Conservation (phyloP, 2,113 vertebrate species). For the Cyprinodon variegatus region DNA sequence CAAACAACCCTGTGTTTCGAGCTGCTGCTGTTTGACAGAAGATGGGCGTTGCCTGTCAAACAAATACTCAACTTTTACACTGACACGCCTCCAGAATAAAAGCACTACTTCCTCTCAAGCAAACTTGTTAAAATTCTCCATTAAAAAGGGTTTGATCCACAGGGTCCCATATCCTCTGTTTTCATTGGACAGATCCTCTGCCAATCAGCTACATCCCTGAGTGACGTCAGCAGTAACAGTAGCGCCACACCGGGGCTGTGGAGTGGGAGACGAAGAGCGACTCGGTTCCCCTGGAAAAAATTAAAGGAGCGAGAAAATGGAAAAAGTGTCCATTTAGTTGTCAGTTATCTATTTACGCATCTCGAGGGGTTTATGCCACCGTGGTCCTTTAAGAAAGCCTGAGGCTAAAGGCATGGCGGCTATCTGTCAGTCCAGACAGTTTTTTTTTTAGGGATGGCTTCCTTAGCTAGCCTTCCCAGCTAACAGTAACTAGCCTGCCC, state of each 20-base stretch:
- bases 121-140: slow-evolving; percentile 55
- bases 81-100: slow-evolving; percentile 68
- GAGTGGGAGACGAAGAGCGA: slow-evolving; percentile 72
- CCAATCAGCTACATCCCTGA: slow-evolving; percentile 61
- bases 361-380: neutral
- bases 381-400: neutral
- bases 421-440: slow-evolving; percentile 45
- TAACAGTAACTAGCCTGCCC: slow-evolving; percentile 65
- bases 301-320: slow-evolving; percentile 61
- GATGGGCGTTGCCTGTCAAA: slow-evolving; percentile 77
- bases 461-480: slow-evolving; percentile 64
- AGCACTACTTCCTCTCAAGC: slow-evolving; percentile 59
- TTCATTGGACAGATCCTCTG: slow-evolving; percentile 47
- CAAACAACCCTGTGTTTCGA: slow-evolving; percentile 1
- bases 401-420: slow-evolving; percentile 25
- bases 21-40: slow-evolving; percentile 53
- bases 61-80: slow-evolving; percentile 53
- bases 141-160: slow-evolving; percentile 28
- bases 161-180: neutral
- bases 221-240: slow-evolving; percentile 63
- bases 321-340: slow-evolving; percentile 39
- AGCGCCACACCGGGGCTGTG: slow-evolving; percentile 67
- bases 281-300: slow-evolving; percentile 51
- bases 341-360: slow-evolving; percentile 6
- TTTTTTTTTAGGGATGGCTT: slow-evolving; percentile 60